Evolutionary conservation across 2,888 invertebrate genomes (phyloP).

Genomic region (Drosophila recens): DNA sequence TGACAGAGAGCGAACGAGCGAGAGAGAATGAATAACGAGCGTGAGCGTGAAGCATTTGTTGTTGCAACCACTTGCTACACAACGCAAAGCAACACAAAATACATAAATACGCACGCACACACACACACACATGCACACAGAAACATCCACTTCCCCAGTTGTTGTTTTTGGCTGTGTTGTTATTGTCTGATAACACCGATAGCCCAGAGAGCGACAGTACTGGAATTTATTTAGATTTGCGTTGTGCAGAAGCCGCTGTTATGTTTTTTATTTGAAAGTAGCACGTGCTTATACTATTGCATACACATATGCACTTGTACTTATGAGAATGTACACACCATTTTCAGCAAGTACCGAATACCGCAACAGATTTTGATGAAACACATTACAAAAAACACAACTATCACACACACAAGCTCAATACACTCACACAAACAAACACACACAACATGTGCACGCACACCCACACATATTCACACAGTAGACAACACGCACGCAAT

Average conservation of each 20-base stretch:
- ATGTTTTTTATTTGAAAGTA: constrained; percentile 32
- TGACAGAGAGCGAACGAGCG: constrained; percentile 25
- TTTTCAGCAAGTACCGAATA: constrained; percentile 39
- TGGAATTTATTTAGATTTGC: constrained; percentile 38
- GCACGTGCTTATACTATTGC: constrained; percentile 52
- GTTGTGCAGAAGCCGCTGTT: constrained; percentile 15
- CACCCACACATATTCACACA: constrained; percentile 35
- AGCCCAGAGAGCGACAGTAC: constrained; percentile 30
- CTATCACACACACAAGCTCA: constrained; percentile 14
- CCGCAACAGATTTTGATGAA: constrained; percentile 49
- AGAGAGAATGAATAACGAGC: constrained; percentile 25
- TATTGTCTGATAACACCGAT: constrained; percentile 65
- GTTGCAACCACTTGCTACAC: constrained; percentile 70
- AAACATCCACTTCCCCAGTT: constrained; percentile 43
- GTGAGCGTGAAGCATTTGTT: constrained; percentile 39
- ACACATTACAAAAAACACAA: constrained; percentile 47
- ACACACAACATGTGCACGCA: constrained; percentile 32
- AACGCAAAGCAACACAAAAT: constrained; percentile 29
- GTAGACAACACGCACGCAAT: constrained; percentile 65
- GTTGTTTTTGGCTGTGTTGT: constrained; percentile 48
- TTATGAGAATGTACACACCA: constrained; percentile 15
- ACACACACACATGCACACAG: constrained; percentile 6
- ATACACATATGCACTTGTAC: constrained; percentile 16
- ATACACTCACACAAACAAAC: constrained; percentile 33
- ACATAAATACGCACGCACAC: constrained; percentile 25